Evolutionary conservation across 1,140 invertebrate genomes (phyloP), one percentile per base, ranked within the genome.

Genomic region (Eurytemora carolleeae): DNA sequence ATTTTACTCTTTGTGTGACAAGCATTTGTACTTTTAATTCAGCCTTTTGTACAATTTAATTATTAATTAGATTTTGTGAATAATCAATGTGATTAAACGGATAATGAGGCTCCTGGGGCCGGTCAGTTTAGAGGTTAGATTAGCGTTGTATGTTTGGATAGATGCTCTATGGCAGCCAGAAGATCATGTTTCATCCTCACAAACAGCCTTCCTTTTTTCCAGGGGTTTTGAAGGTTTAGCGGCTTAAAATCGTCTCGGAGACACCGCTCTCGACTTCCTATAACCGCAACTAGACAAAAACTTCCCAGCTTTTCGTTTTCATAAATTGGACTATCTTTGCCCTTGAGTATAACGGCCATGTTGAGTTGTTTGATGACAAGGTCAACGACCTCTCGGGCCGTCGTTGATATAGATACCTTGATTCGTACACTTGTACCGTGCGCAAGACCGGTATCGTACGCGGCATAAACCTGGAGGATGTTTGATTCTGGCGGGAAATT

Each of bases 271-370:
- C 90, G 73, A 0, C 88, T 86, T 1, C 91, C 91, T 55, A 95
- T 90, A 17, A 94, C 88, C 0, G 89, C 88, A 0, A 95, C 91
- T 18, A 97, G 75, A 71, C 90, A 95, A 70, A 94, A 95, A 67
- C 90, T 86, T 20, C 80, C 65, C 18, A 74, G 65, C 24, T 74
- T 66, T 0, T 82, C 78, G 18, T 72, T 71, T 0, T 80, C 77
- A 68, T 94, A 93, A 20, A 88, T 83, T 0, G 88, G 87, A 0
- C 86, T 86, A 20, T 83, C 78, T 71, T 84, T 83, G 0, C 85
- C 84, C 70, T 91, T 92, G 0, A 87, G 69, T 16, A 86, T 78
- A 19, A 88, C 85, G 0, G 89, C 87, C 81, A 92, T 89, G 72
- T 93, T 94, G 1, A 95, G 74, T 70, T 95, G 89, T 69, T 88